Evolutionary conservation across 2,113 vertebrate species (phyloP), one percentile per base, ranked within the genome.

Genomic region (Crotalus helleri): DNA sequence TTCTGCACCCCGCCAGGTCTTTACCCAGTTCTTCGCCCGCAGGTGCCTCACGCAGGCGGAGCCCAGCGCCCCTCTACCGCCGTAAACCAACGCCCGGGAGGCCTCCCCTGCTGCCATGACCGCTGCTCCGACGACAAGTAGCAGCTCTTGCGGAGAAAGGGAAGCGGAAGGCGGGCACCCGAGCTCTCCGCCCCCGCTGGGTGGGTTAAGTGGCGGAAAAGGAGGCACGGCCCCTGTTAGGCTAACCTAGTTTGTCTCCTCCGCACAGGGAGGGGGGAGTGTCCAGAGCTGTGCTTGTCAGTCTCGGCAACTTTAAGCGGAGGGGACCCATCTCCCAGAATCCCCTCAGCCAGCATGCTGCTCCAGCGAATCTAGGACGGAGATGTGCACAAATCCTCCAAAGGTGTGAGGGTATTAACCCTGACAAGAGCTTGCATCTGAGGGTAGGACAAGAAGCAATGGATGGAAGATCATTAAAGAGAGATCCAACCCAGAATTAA

Each of bases 51-150:
- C 98, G 92, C 98, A 98, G 15, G 97, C 97, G 1, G 98, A 98
- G 54, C 99, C 99, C 96, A 99, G 97, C 0, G 99, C 99, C 1
- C 99, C 99, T 61, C 93, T 96, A 17, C 99, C 99, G 0, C 99
- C 99, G 64, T 99, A 99, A 54, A 99, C 98, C 94, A 99, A 96
- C 46, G 98, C 98, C 95, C 98, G 96, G 89, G 97, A 96, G 0
- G 96, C 96, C 87, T 96, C 98, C 1, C 95, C 94, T 0, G 96
- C 96, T 8, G 98, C 97, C 93, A 92, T 53, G 21, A 0, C 69
- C 91, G 26, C 95, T 96, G 55, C 95, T 94, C 44, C 10, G 0
- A 51, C 58, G 0, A 5, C 29, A 5, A 39, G 29, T 13, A 74
- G 0, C 46, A 0, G 0, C 0, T 19, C 1, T 2, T 13, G 4